phyloP scores from a whole-genome alignment of 2,888 invertebrate genomes.

The Heliconius cydno region DNA sequence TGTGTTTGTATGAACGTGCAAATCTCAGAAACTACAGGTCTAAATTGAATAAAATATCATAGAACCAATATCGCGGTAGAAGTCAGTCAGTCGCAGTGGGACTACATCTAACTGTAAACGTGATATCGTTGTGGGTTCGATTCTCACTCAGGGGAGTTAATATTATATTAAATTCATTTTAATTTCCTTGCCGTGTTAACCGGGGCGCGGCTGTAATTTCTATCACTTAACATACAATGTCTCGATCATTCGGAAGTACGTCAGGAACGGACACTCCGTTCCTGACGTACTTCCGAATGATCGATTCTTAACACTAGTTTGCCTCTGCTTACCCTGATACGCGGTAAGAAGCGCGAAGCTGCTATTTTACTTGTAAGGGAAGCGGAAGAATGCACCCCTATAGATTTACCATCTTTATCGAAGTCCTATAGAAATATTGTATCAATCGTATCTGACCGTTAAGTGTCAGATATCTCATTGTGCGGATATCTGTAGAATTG shows the following conservation, averaged over 20 bases:
- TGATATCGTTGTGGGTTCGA: too few relatives aligned
- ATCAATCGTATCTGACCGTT: slow-evolving; percentile 11
- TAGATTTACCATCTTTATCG: neutral
- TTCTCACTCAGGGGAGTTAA: too few relatives aligned
- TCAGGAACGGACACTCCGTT: neutral
- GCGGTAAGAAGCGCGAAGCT: neutral
- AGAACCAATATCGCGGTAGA: too few relatives aligned
- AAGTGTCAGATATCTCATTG: slow-evolving; percentile 14
- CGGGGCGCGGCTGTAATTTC: neutral
- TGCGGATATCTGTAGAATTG: slow-evolving; percentile 1
- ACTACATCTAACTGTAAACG: too few relatives aligned
- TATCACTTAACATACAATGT: neutral
- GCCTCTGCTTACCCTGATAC: neutral
- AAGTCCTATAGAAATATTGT: neutral
- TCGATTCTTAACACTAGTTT: neutral
- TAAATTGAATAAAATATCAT: too few relatives aligned
- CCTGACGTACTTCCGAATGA: too few relatives aligned
- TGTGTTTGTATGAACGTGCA: neutral
- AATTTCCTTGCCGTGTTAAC: too few relatives aligned
- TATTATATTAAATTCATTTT: too few relatives aligned
- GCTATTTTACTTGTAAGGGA: neutral
- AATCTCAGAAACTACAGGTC: too few relatives aligned
- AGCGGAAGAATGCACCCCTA: slow-evolving; percentile 15
- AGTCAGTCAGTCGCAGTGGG: too few relatives aligned
- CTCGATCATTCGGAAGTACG: neutral